Base-by-base conservation (phyloP, 2,888 invertebrate species). In the Melinaea menophilus region DNA sequence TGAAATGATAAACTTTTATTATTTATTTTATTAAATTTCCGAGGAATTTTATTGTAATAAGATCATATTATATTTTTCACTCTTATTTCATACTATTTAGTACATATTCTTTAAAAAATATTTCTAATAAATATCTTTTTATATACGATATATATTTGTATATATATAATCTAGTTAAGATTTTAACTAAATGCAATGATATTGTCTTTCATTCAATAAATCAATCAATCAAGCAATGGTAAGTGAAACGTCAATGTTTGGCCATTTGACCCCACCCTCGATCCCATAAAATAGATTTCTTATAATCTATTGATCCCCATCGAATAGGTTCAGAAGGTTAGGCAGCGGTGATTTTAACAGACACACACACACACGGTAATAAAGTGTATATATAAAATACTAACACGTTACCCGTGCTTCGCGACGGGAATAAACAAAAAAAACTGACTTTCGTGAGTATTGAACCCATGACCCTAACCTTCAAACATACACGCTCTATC, bases 301-400 rank as follows among this genome's bases (percentile, higher is more conserved):
- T 37, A 54, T 57, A 56, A 63, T 57, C 63, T 35, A 54, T 34
- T 57, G 63, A 60, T 57, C 56, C 41, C 46, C 54, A 54, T 34
- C 34, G 56, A 57, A 63, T 59, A 51, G 63, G 48, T 63, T 51
- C 31, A 3, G 9, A 51, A 31, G 51, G 51, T 51, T 22, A 31
- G 51, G 51, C 31, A 5, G 9, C 9, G n/a, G 5, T 51, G 51
- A 31, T 51, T 51, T 51, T 31, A 51, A 41, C 41, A 11, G 41
- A 35, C 35, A 5, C 5, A 5, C 22, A 9, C 51, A 51, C 51
- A 51, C 51, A 22, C 31, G 22, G 22, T 51, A 31, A 2, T 51
- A 9, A n/a, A 22, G 51, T 51, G n/a, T 11, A 4, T 12, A 12
- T 13, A 13, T 31, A 22, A n/a, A n/a, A n/a, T n/a, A n/a, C n/a